Evolutionary conservation across 1,140 invertebrate genomes (phyloP).

Genomic region (Drosophila lacteicornis): DNA sequence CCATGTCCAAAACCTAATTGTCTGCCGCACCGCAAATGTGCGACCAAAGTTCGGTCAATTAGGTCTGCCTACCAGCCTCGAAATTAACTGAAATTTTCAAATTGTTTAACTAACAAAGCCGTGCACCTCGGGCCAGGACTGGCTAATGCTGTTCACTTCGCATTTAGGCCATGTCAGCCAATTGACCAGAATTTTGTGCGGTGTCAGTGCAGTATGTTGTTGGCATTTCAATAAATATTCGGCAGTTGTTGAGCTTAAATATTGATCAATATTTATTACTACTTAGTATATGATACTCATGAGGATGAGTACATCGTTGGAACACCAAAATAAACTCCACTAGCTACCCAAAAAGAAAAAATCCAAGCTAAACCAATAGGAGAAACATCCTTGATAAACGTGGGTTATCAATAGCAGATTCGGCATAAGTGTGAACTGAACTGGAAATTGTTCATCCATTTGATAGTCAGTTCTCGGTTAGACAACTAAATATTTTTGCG

Average conservation of each 20-base stretch:
- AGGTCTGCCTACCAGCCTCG: constrained; percentile 23
- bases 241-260: neutral
- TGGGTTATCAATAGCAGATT: constrained; percentile 14
- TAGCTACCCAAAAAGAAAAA: neutral
- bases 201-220: neutral
- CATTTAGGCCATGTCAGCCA: constrained; percentile 3
- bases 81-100: constrained; percentile 52
- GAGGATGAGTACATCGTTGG: neutral
- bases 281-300: too few relatives aligned
- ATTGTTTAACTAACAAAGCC: constrained; percentile 38
- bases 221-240: neutral
- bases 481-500: constrained; percentile 15
- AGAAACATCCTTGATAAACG: neutral
- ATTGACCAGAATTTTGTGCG: neutral
- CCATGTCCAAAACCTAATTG: constrained; percentile 70
- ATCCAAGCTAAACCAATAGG: neutral
- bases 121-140: constrained; percentile 3
- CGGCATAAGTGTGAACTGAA: neutral
- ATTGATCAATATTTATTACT: constrained; percentile 11
- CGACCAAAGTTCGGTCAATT: constrained; percentile 63
- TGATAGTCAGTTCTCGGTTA: neutral
- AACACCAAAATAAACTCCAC: neutral
- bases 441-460: constrained; percentile 16
- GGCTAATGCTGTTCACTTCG: constrained; percentile 22
- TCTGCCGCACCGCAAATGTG: constrained; percentile 32